These are phyloP conservation scores for Xestia xanthographa DNA, from an alignment of 2,888 invertebrate species.

Conservation along the genomic window DNA sequence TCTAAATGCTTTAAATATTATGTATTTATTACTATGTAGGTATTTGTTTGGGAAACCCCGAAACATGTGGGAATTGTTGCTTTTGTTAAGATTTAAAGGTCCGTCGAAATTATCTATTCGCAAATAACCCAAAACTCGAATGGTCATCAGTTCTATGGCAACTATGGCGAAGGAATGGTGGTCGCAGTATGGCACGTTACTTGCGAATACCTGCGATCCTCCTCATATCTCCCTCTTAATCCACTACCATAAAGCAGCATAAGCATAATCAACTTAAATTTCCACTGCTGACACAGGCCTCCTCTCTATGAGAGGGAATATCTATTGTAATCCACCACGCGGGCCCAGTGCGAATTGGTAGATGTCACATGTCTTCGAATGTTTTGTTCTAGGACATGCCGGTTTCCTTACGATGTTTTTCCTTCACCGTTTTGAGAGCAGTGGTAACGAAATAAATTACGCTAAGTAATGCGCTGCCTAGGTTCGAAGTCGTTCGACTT, in stretches of 20 bases:
- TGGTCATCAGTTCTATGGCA: not conserved
- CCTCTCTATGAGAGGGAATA: too few species aligned
- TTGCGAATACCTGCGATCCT: not conserved
- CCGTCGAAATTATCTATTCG: not conserved
- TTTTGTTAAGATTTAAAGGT: constrained; percentile 11
- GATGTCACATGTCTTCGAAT: too few species aligned
- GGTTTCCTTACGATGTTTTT: too few species aligned
- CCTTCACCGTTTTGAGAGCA: too few species aligned
- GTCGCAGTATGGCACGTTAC: not conserved
- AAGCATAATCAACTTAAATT: too few species aligned
- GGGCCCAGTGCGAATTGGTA: too few species aligned
- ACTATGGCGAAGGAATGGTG: not conserved
- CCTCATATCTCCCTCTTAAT: not conserved
- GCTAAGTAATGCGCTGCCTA: too few species aligned
- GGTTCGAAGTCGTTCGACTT: too few species aligned
- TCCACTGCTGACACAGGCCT: too few species aligned
- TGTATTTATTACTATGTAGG: constrained; percentile 61
- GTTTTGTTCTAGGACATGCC: too few species aligned
- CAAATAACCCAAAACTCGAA: not conserved
- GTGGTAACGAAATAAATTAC: too few species aligned
- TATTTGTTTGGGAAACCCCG: constrained; percentile 65
- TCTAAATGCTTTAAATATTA: constrained; percentile 65
- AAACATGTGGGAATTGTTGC: constrained; percentile 61
- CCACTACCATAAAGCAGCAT: not conserved
- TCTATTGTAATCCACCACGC: too few species aligned